Base-by-base conservation (phyloP, 1,140 invertebrate genomes). In the Carcinoscorpius rotundicauda region DNA sequence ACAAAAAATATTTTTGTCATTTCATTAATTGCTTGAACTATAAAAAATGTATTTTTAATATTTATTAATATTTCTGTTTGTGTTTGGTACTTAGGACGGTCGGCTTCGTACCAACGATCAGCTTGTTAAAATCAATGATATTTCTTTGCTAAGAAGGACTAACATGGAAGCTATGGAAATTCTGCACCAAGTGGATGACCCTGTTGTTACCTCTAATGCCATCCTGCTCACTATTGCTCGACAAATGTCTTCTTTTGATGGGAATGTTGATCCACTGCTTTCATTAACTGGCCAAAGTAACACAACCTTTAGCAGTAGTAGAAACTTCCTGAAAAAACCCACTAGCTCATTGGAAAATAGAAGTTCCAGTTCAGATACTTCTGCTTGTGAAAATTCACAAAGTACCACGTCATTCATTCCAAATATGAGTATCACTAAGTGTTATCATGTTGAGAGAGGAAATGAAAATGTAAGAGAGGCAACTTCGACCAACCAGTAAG, bases 111-210 rank as follows among this genome's bases (percentile, higher is more conserved):
- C 91, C 56, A 97, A 98, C 77, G 96, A 99, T 80, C 94, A 98
- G 77, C 80, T 99, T 58, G 79, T 98, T 56, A 91, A 88, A 73
- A 91, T 98, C 0, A 98, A 98, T 75, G 92, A 91, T 8, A 85
- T 93, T 29, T 89, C 90, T 5, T 77, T 99, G 52, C 79, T 93
- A 9, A 87, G 89, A 3, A 84, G 91, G 70, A 87, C 87, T 3
- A 98, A 99, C 78, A 86, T 87, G 1, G 88, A 92, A 72, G 94
- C 95, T 0, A 98, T 97, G 93, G 93, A 96, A 73, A 93, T 89
- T 0, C 77, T 98, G 56, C 82, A 93, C 49, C 87, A 89, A 71
- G 85, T 86, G 29, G 87, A 90, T 70, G 90, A 89, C n/a, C 86
- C 87, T 4, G 82, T 63, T 49, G 74, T 64, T 6, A 74, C 87